Conservation (phyloP, 2,797 vertebrate genomes). For the Saxicola maurus region DNA sequence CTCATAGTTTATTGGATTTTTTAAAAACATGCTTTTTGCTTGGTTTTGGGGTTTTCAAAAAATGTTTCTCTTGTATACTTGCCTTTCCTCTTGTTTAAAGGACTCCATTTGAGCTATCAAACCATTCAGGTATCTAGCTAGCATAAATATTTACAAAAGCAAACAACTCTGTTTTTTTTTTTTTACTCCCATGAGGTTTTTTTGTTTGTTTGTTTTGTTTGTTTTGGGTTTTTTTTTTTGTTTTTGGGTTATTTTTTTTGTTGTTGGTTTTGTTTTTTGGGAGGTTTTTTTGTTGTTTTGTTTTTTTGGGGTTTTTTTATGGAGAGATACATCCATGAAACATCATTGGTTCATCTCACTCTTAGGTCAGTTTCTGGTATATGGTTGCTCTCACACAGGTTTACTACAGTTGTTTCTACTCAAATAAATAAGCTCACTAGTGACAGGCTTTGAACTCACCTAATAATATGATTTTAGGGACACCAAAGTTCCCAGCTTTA, state of each 20-base stretch:
- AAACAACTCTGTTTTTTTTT: neutral
- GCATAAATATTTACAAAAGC: neutral
- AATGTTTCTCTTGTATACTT: neutral
- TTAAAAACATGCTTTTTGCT: neutral
- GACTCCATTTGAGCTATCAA: neutral
- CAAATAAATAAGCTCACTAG: neutral
- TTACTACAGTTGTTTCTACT: neutral
- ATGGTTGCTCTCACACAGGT: neutral
- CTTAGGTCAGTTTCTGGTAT: neutral
- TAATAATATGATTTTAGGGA: neutral
- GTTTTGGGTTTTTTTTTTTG: neutral
- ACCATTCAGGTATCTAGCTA: neutral
- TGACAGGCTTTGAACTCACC: neutral
- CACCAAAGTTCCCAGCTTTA: neutral
- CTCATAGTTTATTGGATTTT: neutral
- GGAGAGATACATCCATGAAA: neutral
- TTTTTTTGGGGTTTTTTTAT: neutral
- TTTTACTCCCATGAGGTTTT: no score
- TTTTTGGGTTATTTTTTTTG: neutral
- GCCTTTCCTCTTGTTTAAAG: neutral
- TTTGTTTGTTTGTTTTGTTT: no score
- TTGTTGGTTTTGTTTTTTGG: no score
- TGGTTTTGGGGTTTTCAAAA: accelerated
- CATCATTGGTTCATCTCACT: neutral
- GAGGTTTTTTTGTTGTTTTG: no score